These are phyloP conservation scores for Unio delphinus DNA, from an alignment of 2,888 invertebrate genomes.

Conservation along the genomic window DNA sequence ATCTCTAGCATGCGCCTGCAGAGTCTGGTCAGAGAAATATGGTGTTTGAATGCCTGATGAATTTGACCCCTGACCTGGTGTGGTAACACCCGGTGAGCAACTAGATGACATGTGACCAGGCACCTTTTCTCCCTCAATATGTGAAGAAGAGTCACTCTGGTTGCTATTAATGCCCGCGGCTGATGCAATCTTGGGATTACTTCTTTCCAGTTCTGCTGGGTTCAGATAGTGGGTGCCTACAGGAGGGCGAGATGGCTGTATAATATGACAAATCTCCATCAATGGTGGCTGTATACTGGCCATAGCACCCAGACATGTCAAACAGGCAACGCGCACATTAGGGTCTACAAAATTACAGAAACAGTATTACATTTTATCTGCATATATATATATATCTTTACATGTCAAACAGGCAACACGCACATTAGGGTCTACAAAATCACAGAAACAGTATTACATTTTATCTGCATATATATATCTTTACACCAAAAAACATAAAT, in stretches of 20 bases:
- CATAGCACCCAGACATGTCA: conserved; percentile 70
- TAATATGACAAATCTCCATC: conserved; percentile 68
- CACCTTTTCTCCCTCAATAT: conserved; percentile 3
- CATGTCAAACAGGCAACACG: conserved; percentile 71
- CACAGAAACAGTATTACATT: neutral
- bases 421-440: conserved; percentile 70
- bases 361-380: neutral
- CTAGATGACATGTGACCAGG: neutral
- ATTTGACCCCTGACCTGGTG: conserved; percentile 34
- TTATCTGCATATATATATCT: too few relatives aligned
- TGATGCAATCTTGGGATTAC: conserved; percentile 4
- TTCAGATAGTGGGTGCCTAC: conserved; percentile 19
- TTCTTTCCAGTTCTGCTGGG: neutral
- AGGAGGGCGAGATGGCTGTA: conserved; percentile 54
- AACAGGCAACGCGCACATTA: conserved; percentile 71
- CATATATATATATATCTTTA: neutral
- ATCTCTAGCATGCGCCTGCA: conserved; percentile 50
- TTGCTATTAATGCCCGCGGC: conserved; percentile 15
- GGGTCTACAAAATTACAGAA: conserved; percentile 61
- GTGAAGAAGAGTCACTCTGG: conserved; percentile 4
- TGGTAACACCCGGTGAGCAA: conserved; percentile 26
- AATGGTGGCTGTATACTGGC: conserved; percentile 69
- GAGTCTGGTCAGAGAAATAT: conserved; percentile 49
- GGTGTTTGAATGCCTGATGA: conserved; percentile 61
- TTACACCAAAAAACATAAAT: conserved; percentile 26